Base-by-base conservation (phyloP, 30 jellyfish, hydroid and myxozoan species). In the Aurelia sp. region DNA sequence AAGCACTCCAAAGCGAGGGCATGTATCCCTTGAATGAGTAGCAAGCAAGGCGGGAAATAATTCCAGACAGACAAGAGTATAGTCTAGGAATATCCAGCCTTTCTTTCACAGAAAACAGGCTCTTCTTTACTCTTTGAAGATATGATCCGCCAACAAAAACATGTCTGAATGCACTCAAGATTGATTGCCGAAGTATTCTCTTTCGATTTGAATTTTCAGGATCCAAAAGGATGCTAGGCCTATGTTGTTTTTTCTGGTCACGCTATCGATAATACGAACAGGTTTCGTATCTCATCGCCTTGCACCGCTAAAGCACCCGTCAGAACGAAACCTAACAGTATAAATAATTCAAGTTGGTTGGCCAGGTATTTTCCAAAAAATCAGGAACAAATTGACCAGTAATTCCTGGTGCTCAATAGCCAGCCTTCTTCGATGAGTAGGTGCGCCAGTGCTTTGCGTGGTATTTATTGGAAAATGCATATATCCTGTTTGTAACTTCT, bases 211-310 rank as follows among this genome's bases (percentile, higher is more conserved):
- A n/a, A 35, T 59, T 35, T 15, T 21, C 9, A 72, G 44, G 3
- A 37, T 12, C 61, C 47, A 68, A 12, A 59, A 30, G 10, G 37
- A 22, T 13, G 17, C 55, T 19, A 67, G n/a, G n/a, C n/a, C n/a
- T n/a, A 21, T 60, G 87, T 76, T 76, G 87, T 61, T 76, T 59
- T 76, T 31, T 35, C 61, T 37, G 87, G 87, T 76, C 87, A 76
- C 87, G 87, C 77, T 76, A 76, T n/a, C 33, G 69, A 59, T 59
- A 21, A 18, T 13, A 48, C 4, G 62, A 21, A 55, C 79, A 69
- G 76, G 72, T 53, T 76, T 53, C 87, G 66, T 21, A 76, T 20
- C 63, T 75, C 33, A 22, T 62, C 67, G 41, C 87, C 35, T 60
- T 27, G 76, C 33, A 76, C 87, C 47, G n/a, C 41, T 20, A 59